phyloP scores from a whole-genome alignment of 2,113 vertebrate genomes.

The Platysternon megacephalum region DNA sequence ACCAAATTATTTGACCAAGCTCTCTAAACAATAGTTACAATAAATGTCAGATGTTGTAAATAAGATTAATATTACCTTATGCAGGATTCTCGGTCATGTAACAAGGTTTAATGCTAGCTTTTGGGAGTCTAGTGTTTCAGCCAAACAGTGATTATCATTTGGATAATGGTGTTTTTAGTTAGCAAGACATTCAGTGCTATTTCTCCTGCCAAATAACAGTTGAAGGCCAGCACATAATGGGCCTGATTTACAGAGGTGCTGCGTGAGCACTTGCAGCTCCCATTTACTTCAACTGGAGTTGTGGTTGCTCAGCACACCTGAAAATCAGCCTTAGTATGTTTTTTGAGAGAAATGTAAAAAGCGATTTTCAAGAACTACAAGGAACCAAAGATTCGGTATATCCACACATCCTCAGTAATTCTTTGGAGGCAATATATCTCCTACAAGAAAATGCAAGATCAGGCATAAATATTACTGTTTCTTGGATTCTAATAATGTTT shows the following conservation, averaged over 20 bases:
- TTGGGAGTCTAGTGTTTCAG: background rate
- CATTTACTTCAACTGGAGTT: background rate
- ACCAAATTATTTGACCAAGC: background rate
- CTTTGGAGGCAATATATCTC: background rate
- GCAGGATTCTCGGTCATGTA: background rate
- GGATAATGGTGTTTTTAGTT: background rate
- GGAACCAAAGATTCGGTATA: background rate
- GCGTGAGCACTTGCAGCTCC: background rate
- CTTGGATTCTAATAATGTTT: background rate
- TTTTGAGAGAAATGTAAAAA: background rate
- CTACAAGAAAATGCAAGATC: background rate
- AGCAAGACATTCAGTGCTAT: background rate
- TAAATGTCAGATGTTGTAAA: background rate
- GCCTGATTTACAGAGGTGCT: background rate
- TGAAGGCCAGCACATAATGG: background rate
- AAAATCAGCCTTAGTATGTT: background rate
- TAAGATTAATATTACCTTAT: background rate
- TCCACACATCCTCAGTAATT: background rate
- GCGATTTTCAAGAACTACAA: background rate
- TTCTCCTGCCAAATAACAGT: background rate
- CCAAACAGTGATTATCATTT: background rate
- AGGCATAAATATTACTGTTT: background rate
- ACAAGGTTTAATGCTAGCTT: background rate
- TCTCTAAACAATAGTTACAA: background rate
- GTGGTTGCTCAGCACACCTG: background rate